A percentile compares a stretch with the other conserved stretches of the same genome.
Conservation (phyloP, 2,113 vertebrate genomes). For the Silurus meridionalis region DNA sequence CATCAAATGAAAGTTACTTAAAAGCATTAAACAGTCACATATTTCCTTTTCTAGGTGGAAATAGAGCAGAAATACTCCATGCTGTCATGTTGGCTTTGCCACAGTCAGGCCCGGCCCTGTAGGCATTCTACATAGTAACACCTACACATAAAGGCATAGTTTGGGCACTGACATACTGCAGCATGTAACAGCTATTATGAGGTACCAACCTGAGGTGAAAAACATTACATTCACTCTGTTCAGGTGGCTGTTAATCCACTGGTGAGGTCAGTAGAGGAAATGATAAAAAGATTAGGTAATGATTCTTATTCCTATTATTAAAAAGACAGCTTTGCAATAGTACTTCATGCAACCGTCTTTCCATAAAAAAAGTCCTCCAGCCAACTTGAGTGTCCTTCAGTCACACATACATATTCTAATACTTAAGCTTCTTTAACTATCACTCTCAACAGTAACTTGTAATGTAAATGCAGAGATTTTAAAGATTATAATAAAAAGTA, state of each 20-base stretch:
- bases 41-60: slow-evolving; percentile 11
- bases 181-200: slow-evolving; percentile 63
- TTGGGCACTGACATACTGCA: slow-evolving; percentile 53
- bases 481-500: slow-evolving; percentile 2
- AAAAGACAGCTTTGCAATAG: background rate
- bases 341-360: background rate
- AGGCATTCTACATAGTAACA: slow-evolving; percentile 26
- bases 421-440: slow-evolving; percentile 12
- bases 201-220: slow-evolving; percentile 64
- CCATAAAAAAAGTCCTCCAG: slow-evolving; percentile 18
- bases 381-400: slow-evolving; percentile 30
- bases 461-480: slow-evolving; percentile 14
- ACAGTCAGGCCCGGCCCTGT: slow-evolving; percentile 20
- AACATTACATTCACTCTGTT: slow-evolving; percentile 56
- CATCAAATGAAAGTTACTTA: slow-evolving; percentile 20
- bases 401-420: slow-evolving; percentile 22
- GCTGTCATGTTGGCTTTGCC: slow-evolving; percentile 28
- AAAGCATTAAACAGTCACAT: slow-evolving; percentile 15
- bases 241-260: slow-evolving; percentile 36
- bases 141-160: slow-evolving; percentile 52
- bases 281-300: background rate
- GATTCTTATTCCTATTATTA: background rate
- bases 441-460: background rate
- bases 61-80: slow-evolving; percentile 18
- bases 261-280: background rate